These are phyloP conservation scores for Calliscelio sp. DNA, from an alignment of 2,888 invertebrate species.

Conservation along the genomic window DNA sequence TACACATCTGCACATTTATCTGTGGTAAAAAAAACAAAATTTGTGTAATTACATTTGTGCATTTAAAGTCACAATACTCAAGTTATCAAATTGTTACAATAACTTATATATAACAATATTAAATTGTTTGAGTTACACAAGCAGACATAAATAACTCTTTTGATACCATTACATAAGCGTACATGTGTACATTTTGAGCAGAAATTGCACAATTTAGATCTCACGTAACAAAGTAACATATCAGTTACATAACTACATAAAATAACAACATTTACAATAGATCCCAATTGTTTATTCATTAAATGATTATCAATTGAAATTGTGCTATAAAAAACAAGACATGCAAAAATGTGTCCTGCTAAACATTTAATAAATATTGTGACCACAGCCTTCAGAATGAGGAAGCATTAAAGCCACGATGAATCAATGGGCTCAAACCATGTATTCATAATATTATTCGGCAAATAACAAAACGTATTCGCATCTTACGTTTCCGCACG, in stretches of 20 bases:
- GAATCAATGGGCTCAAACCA: background rate
- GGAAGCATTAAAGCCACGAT: constrained; percentile 13
- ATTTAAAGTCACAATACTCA: background rate
- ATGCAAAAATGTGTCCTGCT: background rate
- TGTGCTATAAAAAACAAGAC: too few species aligned
- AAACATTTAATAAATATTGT: constrained; percentile 20
- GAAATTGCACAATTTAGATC: constrained; percentile 35
- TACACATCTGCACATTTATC: too few species aligned
- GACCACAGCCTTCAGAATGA: constrained; percentile 16
- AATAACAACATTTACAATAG: constrained; percentile 14
- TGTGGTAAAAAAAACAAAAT: too few species aligned
- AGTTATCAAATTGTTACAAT: background rate
- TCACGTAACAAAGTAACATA: constrained; percentile 21
- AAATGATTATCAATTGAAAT: background rate
- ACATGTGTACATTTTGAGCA: constrained; percentile 37
- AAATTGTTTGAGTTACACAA: constrained; percentile 27
- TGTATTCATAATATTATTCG: constrained; percentile 20
- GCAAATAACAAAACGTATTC: constrained; percentile 2
- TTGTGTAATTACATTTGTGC: too few species aligned
- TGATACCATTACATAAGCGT: constrained; percentile 29
- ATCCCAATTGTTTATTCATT: background rate
- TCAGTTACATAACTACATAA: constrained; percentile 13
- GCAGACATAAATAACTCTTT: constrained; percentile 15
- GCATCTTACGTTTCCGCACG: constrained; percentile 35
- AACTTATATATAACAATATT: constrained; percentile 7